Conservation (phyloP, 2,888 invertebrate species). For the Pachycephus smyrnensis region DNA sequence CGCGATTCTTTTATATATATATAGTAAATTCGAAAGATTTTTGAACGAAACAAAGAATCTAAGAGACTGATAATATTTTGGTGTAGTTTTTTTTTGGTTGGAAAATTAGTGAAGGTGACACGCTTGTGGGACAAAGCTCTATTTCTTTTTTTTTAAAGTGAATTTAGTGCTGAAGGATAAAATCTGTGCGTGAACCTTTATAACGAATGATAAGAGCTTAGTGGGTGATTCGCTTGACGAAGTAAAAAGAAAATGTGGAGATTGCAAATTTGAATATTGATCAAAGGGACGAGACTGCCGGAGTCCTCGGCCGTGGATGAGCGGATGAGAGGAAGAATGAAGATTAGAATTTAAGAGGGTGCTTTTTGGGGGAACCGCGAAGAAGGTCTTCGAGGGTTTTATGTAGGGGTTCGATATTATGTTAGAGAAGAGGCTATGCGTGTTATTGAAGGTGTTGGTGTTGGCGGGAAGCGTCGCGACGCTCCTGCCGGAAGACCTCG, state of each 20-base stretch:
- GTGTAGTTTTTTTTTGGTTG: not conserved
- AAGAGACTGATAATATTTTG: not conserved
- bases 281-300: not conserved
- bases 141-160: not conserved
- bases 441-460: constrained; percentile 51
- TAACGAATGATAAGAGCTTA: not conserved
- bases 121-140: not conserved
- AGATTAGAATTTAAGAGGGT: constrained; percentile 20
- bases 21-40: not conserved
- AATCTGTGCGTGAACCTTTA: not conserved
- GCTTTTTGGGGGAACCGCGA: constrained; percentile 9
- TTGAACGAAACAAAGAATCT: not conserved
- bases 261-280: not conserved
- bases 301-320: not conserved
- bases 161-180: not conserved
- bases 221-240: not conserved
- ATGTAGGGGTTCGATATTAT: constrained; percentile 51
- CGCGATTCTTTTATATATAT: not conserved
- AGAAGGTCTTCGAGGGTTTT: constrained; percentile 27
- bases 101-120: not conserved
- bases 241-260: not conserved
- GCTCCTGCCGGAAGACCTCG: constrained; percentile 52
- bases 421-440: constrained; percentile 56
- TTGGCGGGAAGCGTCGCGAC: constrained; percentile 47
- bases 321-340: constrained; percentile 13